Percentiles rank a stretch among this genome's conserved stretches.
Evolutionary conservation across 2,113 vertebrate genomes (phyloP).

Genomic region (Coracopsis vasa): DNA sequence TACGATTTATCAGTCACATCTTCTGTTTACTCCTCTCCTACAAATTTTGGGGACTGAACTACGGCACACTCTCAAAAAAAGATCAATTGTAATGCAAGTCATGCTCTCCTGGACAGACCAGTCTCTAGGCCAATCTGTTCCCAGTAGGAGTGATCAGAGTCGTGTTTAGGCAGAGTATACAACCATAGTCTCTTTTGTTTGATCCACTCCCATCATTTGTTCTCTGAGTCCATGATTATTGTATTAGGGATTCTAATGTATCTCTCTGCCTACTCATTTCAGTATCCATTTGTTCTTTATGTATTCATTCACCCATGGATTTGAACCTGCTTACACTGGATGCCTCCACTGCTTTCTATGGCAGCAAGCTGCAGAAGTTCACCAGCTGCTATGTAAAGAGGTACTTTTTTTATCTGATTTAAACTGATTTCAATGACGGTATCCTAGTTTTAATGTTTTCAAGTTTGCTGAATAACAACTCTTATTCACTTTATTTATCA

Average conservation of each 20-base stretch:
- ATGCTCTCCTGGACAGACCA: background rate
- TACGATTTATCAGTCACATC: background rate
- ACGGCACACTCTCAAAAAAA: background rate
- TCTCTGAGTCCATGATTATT: background rate
- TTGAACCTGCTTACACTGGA: background rate
- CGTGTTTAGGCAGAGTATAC: background rate
- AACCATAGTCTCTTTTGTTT: background rate
- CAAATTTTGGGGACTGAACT: background rate
- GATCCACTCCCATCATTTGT: background rate
- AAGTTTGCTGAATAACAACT: background rate
- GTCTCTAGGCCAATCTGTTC: background rate
- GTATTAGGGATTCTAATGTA: background rate
- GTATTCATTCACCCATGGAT: background rate
- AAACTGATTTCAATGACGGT: background rate
- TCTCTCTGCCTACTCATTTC: background rate
- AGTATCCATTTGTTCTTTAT: background rate
- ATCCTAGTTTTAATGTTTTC: background rate
- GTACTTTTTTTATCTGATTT: background rate
- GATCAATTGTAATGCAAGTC: accelerated
- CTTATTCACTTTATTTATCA: background rate
- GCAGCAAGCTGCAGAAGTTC: background rate
- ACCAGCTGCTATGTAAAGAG: background rate
- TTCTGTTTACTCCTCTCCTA: background rate
- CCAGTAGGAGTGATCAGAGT: accelerated
- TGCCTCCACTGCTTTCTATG: background rate